These are phyloP conservation scores for Antennarius maculatus DNA, from an alignment of 2,797 vertebrate species.

Conservation along the genomic window DNA sequence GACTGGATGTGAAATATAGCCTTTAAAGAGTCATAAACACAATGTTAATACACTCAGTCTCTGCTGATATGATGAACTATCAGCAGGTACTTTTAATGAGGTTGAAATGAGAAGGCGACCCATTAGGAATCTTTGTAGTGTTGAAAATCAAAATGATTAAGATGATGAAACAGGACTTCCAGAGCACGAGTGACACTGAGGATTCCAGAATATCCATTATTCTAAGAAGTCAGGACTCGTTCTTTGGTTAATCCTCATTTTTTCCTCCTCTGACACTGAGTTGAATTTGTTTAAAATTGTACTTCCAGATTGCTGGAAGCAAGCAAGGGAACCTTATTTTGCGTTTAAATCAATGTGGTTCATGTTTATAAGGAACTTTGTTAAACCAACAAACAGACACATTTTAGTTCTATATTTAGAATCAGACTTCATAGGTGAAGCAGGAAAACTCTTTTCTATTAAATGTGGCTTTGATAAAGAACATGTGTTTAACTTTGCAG, in stretches of 20 bases:
- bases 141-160: conserved; percentile 56
- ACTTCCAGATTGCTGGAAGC: no score
- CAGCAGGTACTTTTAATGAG: not conserved
- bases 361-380: no score
- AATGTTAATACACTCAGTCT: not conserved
- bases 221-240: conserved; percentile 10
- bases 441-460: no score
- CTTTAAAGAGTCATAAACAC: not conserved
- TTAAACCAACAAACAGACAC: no score
- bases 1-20: not conserved
- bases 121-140: conserved; percentile 33
- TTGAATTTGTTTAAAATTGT: not conserved
- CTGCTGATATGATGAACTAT: not conserved
- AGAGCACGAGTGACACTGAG: conserved; percentile 24
- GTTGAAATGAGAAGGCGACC: conserved; percentile 15
- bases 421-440: no score
- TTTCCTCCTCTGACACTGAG: no score
- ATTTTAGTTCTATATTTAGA: no score
- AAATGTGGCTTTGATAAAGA: no score
- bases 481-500: no score
- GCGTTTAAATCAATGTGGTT: not conserved
- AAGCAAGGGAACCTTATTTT: no score
- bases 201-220: conserved; percentile 39
- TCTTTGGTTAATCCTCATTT: not conserved
- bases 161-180: conserved; percentile 49